Evolutionary conservation across 2,113 vertebrate genomes (phyloP), one percentile per base, ranked within the genome.

Genomic region (Protomyctophum bolini): DNA sequence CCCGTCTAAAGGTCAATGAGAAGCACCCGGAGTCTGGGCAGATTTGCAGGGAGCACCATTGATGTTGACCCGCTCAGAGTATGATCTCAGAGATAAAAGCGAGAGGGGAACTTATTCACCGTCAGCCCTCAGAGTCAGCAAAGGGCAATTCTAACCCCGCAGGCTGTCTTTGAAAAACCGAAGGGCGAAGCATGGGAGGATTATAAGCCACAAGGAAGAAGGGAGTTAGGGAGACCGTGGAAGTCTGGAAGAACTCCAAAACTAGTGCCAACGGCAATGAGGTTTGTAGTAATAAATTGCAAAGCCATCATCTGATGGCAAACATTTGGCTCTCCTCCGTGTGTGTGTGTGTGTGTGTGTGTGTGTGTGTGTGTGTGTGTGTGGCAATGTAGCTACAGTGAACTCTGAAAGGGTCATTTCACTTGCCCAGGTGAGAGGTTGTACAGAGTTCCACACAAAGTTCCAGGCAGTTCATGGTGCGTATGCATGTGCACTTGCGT

Each of bases 11-110:
- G 91, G 91, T 91, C 88, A 92, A 85, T 86, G 82, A 89, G 87
- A 91, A 84, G 83, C 88, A 91, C 85, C 87, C 85, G 9, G 66
- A 87, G 80, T 86, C 87, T 83, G 82, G 63, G 86, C 82, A 91
- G 91, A 92, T 92, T 92, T 90, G 86, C 87, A 83, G 86, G 77
- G 86, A 90, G 90, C 86, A 75, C 86, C 88, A 91, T 93, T 93
- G 91, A 93, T 93, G 91, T 91, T 91, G 89, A 90, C 91, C 92
- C 82, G 79, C 85, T 89, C 86, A 29, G 70, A 87, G 89, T 83
- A 88, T 88, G 89, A 92, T 91, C 88, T 86, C 86, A 86, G 84
- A 92, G 89, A 93, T 93, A 91, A 93, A 93, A 92, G 90, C 81
- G 74, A 89, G 85, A 86, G 29, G 72, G 78, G 77, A 92, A 91